phyloP scores from a whole-genome alignment of 2,888 invertebrate genomes.

The Metallyticus violacea region DNA sequence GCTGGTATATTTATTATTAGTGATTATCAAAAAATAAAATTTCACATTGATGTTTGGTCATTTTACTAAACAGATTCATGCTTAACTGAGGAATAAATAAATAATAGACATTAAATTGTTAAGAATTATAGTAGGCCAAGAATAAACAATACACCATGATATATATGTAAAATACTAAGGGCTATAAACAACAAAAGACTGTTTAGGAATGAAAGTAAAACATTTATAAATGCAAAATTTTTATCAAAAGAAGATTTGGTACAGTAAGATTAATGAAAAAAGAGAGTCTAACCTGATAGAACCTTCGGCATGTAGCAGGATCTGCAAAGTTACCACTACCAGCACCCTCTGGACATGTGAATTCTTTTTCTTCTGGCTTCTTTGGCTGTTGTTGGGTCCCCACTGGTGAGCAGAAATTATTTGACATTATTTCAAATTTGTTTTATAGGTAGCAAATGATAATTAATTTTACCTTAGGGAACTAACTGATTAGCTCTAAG shows the following conservation, averaged over 20 bases:
- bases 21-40: too few relatives aligned
- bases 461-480: too few relatives aligned
- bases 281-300: constrained; percentile 70
- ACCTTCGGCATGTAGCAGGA: constrained; percentile 80
- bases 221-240: neutral
- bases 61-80: too few relatives aligned
- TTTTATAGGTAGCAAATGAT: too few relatives aligned
- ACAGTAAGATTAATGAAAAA: neutral
- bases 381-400: constrained; percentile 44
- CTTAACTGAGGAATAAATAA: too few relatives aligned
- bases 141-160: neutral
- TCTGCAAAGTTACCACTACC: constrained; percentile 89
- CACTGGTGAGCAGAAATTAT: neutral
- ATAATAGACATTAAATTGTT: neutral
- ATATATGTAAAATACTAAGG: neutral
- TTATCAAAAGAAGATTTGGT: neutral
- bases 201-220: neutral
- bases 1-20: too few relatives aligned
- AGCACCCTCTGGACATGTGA: constrained; percentile 74
- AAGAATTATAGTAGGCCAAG: neutral
- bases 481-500: too few relatives aligned
- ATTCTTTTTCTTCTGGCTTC: constrained; percentile 62
- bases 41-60: too few relatives aligned
- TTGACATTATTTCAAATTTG: neutral
- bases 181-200: neutral